Evolutionary conservation across 2,888 invertebrate genomes (phyloP).

Genomic region (Coelogynopora nodosa): DNA sequence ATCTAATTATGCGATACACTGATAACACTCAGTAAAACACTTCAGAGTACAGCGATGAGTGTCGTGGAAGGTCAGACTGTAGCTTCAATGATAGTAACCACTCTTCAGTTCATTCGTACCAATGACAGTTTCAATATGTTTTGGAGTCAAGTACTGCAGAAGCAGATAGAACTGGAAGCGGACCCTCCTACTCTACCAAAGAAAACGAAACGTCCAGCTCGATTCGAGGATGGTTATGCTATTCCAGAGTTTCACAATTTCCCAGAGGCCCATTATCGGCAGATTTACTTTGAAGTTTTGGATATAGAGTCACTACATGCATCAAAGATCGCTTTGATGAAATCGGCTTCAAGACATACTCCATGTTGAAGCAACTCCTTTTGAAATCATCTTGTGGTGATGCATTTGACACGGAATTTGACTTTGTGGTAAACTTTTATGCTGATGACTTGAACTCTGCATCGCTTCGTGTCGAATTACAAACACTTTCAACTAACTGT

Average conservation of each 20-base stretch:
- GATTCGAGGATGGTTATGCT: conserved; percentile 2
- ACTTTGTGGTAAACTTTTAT: conserved; percentile 27
- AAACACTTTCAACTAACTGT: background rate
- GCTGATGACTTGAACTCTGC: conserved; percentile 23
- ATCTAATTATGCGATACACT: background rate
- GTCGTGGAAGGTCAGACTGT: background rate
- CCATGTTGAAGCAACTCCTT: conserved; percentile 1
- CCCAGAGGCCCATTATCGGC: conserved; percentile 29
- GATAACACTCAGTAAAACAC: conserved; percentile 14
- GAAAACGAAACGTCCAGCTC: background rate
- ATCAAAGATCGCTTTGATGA: conserved; percentile 11
- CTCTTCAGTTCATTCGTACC: conserved; percentile 15
- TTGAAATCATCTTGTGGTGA: conserved; percentile 33
- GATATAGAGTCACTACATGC: conserved; percentile 30
- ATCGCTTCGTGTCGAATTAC: conserved; percentile 24
- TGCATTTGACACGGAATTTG: conserved; percentile 25
- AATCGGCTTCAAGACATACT: conserved; percentile 15
- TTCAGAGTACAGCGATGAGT: conserved; percentile 17
- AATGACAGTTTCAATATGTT: conserved; percentile 28
- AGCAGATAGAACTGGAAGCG: background rate
- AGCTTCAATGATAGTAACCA: conserved; percentile 12
- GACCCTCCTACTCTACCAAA: conserved; percentile 32
- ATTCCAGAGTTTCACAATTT: conserved; percentile 1
- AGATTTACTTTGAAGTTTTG: conserved; percentile 26
- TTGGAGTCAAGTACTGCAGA: background rate